phyloP scores from a whole-genome alignment of 2,888 invertebrate genomes.

The Stegophylla sp. region DNA sequence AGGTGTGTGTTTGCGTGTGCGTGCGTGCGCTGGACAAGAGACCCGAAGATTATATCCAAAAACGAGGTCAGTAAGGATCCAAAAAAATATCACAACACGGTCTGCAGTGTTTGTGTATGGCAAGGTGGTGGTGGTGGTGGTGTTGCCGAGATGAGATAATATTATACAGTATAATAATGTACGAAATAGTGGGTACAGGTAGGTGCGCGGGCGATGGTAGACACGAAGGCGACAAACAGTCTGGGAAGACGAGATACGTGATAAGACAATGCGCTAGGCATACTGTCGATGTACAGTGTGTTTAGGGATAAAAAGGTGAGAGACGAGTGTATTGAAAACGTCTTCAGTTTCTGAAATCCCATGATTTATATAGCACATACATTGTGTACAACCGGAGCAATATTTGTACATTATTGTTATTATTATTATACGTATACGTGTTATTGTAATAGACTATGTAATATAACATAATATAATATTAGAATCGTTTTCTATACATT shows the following conservation, averaged over 20 bases:
- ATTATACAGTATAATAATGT: background rate
- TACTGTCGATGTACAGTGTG: conserved; percentile 6
- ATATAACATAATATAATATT: background rate
- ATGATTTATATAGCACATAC: conserved; percentile 45
- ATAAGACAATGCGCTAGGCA: conserved; percentile 58
- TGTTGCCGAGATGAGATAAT: background rate
- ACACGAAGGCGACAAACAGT: conserved; percentile 44
- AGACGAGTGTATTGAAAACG: conserved; percentile 46
- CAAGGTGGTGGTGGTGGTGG: background rate
- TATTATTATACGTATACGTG: conserved; percentile 11
- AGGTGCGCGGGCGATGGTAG: background rate
- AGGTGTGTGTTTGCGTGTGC: background rate
- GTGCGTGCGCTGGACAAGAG: conserved; percentile 52
- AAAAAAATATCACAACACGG: conserved; percentile 35
- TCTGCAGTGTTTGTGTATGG: background rate
- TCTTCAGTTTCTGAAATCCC: conserved; percentile 38
- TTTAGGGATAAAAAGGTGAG: conserved; percentile 56
- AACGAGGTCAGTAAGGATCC: background rate
- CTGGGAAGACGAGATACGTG: conserved; percentile 54
- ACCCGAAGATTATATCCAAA: conserved; percentile 42
- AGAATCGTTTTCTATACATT: conserved; percentile 24
- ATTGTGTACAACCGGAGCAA: conserved; percentile 23
- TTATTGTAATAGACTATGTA: conserved; percentile 16
- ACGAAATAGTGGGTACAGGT: background rate
- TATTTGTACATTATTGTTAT: conserved; percentile 23